A percentile compares a stretch with the other conserved stretches of the same genome.
These are phyloP conservation scores for Rhagium mordax DNA, from an alignment of 2,888 invertebrate genomes.

Conservation along the genomic window DNA sequence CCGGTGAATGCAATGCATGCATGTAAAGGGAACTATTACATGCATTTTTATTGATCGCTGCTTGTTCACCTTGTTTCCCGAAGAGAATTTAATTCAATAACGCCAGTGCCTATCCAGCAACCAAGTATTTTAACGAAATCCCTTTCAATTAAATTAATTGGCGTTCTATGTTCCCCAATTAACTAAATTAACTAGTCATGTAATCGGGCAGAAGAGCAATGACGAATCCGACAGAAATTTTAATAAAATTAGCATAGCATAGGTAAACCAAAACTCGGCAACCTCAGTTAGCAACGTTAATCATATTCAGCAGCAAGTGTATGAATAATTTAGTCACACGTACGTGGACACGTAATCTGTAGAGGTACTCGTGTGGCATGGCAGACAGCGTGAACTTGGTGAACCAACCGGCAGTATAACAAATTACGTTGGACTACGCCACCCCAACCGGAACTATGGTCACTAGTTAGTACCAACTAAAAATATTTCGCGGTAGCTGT, in stretches of 20 bases:
- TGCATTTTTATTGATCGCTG: neutral
- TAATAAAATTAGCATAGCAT: neutral
- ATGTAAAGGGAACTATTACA: neutral
- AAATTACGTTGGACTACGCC: conserved; percentile 24
- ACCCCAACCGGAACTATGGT: conserved; percentile 59
- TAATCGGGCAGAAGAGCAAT: neutral
- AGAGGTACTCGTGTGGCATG: neutral
- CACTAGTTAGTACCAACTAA: conserved; percentile 48
- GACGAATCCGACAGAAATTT: neutral
- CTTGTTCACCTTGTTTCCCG: neutral
- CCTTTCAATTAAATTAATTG: no score
- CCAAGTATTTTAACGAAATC: neutral
- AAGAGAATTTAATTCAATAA: neutral
- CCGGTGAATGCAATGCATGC: neutral
- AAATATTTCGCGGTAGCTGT: conserved; percentile 12
- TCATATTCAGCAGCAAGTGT: conserved; percentile 8
- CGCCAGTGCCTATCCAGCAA: neutral
- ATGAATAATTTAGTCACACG: conserved; percentile 2
- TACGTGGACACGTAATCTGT: conserved; percentile 3
- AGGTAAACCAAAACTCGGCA: neutral
- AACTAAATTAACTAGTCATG: neutral
- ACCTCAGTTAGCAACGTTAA: neutral
- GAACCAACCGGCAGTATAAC: conserved; percentile 45
- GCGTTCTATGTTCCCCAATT: no score
- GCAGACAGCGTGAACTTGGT: conserved; percentile 48